phyloP scores from a whole-genome alignment of 2,888 invertebrate species.

The Orthonychiurus folsomi region DNA sequence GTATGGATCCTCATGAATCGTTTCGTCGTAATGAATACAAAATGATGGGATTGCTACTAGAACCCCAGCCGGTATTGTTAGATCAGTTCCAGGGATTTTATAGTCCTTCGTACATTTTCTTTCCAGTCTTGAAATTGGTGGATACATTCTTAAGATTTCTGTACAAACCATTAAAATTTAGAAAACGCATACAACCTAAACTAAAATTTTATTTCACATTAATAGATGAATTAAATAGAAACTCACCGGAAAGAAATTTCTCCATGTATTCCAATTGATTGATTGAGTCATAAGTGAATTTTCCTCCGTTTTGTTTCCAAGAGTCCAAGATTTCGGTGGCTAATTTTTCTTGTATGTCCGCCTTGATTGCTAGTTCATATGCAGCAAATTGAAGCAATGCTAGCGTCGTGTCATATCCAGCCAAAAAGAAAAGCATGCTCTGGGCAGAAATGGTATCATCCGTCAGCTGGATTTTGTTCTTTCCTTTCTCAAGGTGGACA shows the following conservation, averaged over 20 bases:
- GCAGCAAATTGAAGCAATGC: constrained; percentile 9
- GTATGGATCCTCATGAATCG: constrained; percentile 17
- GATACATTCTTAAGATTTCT: constrained; percentile 12
- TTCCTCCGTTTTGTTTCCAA: background rate
- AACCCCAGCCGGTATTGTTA: constrained; percentile 12
- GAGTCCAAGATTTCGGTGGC: constrained; percentile 11
- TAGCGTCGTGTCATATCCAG: constrained; percentile 21
- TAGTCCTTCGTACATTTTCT: constrained; percentile 15
- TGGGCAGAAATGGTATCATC: constrained; percentile 21
- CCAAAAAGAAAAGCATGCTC: constrained; percentile 20
- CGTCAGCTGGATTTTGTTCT: background rate
- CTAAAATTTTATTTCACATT: too few relatives aligned
- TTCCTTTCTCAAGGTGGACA: background rate
- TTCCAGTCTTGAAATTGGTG: constrained; percentile 13
- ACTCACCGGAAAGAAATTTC: background rate
- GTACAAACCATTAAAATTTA: background rate
- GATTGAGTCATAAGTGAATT: constrained; percentile 9
- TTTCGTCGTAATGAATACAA: constrained; percentile 15
- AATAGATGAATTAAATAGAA: background rate
- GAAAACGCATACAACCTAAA: too few relatives aligned
- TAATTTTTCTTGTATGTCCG: constrained; percentile 14
- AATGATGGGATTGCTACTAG: constrained; percentile 15
- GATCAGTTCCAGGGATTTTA: constrained; percentile 12
- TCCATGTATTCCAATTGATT: constrained; percentile 13
- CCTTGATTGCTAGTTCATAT: constrained; percentile 16